Conservation (phyloP, 2,113 vertebrate genomes). For the Nannospalax galili region DNA sequence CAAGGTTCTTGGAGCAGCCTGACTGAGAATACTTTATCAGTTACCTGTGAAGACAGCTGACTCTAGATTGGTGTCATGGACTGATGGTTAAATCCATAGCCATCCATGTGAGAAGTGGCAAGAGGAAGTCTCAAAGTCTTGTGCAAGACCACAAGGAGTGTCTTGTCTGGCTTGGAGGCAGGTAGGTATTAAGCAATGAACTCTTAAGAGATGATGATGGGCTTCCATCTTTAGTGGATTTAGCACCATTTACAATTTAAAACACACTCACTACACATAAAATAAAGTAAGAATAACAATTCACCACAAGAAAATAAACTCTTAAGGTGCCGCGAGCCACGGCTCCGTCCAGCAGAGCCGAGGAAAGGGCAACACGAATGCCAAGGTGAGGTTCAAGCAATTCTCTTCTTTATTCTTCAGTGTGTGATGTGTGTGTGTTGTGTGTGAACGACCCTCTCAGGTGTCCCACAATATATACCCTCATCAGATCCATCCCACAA, state of each 20-base stretch:
- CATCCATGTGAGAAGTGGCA: rapidly evolving
- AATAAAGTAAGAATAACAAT: conserved; percentile 41
- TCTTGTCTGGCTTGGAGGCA: not conserved
- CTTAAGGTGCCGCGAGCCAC: too few species aligned
- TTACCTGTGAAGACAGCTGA: not conserved
- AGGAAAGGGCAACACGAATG: too few species aligned
- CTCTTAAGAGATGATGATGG: not conserved
- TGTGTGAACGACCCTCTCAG: too few species aligned
- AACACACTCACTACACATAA: conserved; percentile 74
- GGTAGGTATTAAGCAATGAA: not conserved
- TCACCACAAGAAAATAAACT: not conserved
- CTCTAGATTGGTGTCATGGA: not conserved
- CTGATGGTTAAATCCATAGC: not conserved
- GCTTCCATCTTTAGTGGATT: not conserved
- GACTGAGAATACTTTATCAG: not conserved
- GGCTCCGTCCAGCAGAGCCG: too few species aligned
- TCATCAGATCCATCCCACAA: too few species aligned
- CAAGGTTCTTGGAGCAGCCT: too few species aligned
- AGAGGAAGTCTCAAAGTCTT: rapidly evolving
- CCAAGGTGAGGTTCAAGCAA: too few species aligned
- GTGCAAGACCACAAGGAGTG: not conserved
- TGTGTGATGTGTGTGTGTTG: too few species aligned
- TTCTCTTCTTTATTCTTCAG: too few species aligned
- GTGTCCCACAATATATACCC: too few species aligned
- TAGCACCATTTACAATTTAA: conserved; percentile 32